Evolutionary conservation across 1,140 invertebrate species (phyloP), one percentile per base, ranked within the genome.

Genomic region (Euwallacea similis): DNA sequence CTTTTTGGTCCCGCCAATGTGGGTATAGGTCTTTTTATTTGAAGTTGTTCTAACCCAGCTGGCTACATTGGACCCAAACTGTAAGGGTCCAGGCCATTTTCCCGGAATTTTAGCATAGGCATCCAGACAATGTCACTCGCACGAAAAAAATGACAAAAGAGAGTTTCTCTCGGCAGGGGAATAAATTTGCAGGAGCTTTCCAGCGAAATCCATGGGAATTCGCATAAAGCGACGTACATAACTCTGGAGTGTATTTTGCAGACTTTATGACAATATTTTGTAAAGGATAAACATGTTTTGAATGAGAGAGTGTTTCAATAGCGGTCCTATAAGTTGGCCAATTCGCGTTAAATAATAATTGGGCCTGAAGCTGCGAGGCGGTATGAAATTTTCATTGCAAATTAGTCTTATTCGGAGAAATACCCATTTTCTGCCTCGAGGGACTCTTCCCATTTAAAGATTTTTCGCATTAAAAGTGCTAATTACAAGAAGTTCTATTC

Each of bases 401-500:
- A 67, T 58, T 58, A 43, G 7, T 13, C 54, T 58, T 67, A n/a
- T 13, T 58, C 46, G 9, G 7, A 67, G 65, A 59, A 59, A 46
- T 56, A 7, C 55, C 65, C 54, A 58, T 67, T 58, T 67, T 65
- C 16, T 42, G 55, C 13, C 21, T 33, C 13, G 43, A 55, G 42
- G 50, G n/a, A 21, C 53, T 58, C 44, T 58, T 33, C 42, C 65
- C 16, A 44, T 59, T 67, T 16, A 41, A 66, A n/a, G 41, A 50
- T 54, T 69, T 44, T 62, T 62, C 59, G 42, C 43, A 69, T 54
- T 54, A 69, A 61, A 61, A 69, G 58, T 69, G 58, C 58, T 69
- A 69, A 69, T 62, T 69, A 69, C 44, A 62, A 69, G 67, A 69
- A 69, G n/a, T 69, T 69, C 58, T 53, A 53, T 62, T 69, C 67